Conservation (phyloP, 2,113 vertebrate species). For the Thermophis baileyi region DNA sequence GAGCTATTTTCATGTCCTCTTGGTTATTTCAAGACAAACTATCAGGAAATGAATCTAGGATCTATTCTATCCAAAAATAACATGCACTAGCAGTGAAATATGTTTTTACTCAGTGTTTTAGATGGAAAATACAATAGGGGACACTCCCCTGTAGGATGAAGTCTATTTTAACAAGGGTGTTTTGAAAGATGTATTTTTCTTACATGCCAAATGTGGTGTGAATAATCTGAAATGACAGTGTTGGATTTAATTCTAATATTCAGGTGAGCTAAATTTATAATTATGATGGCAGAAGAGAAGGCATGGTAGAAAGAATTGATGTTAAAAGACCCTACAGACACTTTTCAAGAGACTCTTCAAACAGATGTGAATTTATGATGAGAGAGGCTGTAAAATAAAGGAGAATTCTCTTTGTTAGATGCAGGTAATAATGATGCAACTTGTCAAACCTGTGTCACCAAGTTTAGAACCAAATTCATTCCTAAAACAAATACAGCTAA, state of each 20-base stretch:
- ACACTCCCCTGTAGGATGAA: not conserved
- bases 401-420: slow-evolving; percentile 10
- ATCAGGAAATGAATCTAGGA: too few relatives aligned
- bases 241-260: slow-evolving; percentile 1
- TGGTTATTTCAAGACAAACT: not conserved
- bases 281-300: not conserved
- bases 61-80: not conserved
- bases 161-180: not conserved
- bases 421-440: slow-evolving; percentile 15
- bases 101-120: not conserved
- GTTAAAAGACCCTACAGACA: not conserved
- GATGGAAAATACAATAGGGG: not conserved
- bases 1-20: not conserved
- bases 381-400: slow-evolving; percentile 20
- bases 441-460: slow-evolving; percentile 10
- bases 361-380: slow-evolving; percentile 26
- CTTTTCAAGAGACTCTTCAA: not conserved
- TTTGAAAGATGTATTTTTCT: not conserved
- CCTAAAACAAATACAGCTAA: not conserved
- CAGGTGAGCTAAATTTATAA: slow-evolving; percentile 8
- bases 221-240: not conserved
- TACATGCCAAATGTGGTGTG: not conserved
- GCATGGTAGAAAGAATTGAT: too few relatives aligned
- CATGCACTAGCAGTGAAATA: not conserved
- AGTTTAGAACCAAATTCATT: slow-evolving; percentile 11